phyloP scores from a whole-genome alignment of 1,140 invertebrate genomes.

The Drosophila melanogaster region DNA sequence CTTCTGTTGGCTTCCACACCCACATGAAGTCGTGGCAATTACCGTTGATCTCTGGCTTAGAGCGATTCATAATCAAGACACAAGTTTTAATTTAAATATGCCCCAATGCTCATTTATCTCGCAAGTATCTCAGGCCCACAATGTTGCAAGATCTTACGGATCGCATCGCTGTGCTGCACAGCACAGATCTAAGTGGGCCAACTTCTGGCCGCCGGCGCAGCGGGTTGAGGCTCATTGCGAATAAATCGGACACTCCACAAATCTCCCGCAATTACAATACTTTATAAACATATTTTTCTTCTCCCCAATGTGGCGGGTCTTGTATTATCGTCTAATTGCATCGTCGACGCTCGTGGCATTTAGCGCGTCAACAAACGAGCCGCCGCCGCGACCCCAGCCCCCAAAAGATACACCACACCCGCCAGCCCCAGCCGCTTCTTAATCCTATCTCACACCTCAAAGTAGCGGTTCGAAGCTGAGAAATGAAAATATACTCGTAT shows the following conservation, averaged over 20 bases:
- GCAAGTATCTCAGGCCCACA: slow-evolving; percentile 14
- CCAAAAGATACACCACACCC: slow-evolving; percentile 2
- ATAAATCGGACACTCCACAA: slow-evolving; percentile 41
- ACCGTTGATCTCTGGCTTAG: slow-evolving; percentile 30
- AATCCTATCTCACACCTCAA: slow-evolving; percentile 40
- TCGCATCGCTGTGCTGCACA: slow-evolving; percentile 22
- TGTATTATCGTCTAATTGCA: slow-evolving; percentile 79
- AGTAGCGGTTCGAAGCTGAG: slow-evolving; percentile 13
- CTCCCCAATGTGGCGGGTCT: slow-evolving; percentile 21
- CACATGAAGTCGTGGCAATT: slow-evolving; percentile 38
- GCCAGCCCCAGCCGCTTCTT: slow-evolving; percentile 14
- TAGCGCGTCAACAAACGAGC: slow-evolving; percentile 80
- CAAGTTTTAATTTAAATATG: slow-evolving; percentile 49
- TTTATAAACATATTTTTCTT: slow-evolving; percentile 51
- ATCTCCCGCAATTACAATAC: slow-evolving; percentile 43
- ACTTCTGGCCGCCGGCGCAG: slow-evolving; percentile 33
- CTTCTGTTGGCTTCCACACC: slow-evolving; percentile 39
- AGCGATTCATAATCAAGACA: slow-evolving; percentile 42
- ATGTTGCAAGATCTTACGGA: slow-evolving; percentile 56
- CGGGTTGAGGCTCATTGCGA: slow-evolving; percentile 34
- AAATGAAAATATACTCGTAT: slow-evolving; percentile 4
- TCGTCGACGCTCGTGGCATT: slow-evolving; percentile 76
- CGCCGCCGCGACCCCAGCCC: slow-evolving; percentile 52
- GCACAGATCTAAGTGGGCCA: slow-evolving; percentile 43
- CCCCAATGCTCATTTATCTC: slow-evolving; percentile 41